phyloP scores from a whole-genome alignment of 2,797 vertebrate species.

The Stomatorhinus walkeri region DNA sequence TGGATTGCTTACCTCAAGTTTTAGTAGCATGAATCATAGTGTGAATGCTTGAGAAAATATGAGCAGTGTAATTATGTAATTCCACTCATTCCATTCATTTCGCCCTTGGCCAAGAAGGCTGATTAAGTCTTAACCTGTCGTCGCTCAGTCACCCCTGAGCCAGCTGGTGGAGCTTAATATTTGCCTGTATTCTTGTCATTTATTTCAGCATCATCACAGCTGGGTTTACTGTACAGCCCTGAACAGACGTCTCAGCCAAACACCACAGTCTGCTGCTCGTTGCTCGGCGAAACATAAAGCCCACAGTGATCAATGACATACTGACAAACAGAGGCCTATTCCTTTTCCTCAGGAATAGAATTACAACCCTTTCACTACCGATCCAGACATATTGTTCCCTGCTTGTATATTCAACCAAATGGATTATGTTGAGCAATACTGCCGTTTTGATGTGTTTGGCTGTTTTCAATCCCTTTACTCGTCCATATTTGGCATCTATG shows the following conservation, averaged over 20 bases:
- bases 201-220: background rate
- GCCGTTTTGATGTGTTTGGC: background rate
- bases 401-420: background rate
- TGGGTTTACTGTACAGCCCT: background rate
- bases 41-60: conserved; percentile 1
- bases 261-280: background rate
- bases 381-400: background rate
- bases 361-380: conserved; percentile 2
- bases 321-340: conserved; percentile 7
- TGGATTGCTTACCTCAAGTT: conserved; percentile 14
- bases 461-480: background rate
- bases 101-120: background rate
- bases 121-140: conserved; percentile 4
- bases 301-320: conserved; percentile 3
- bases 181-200: background rate
- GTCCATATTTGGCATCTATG: background rate
- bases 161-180: conserved; percentile 9
- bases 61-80: background rate
- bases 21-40: conserved; percentile 16
- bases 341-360: background rate
- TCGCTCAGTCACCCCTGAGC: background rate
- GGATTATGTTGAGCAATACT: background rate
- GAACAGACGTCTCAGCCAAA: background rate
- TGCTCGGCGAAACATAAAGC: background rate
- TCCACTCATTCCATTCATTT: conserved; percentile 9